Evolutionary conservation across 1,140 invertebrate genomes (phyloP), one percentile per base, ranked within the genome.

Genomic region (Ceratina calcarata): DNA sequence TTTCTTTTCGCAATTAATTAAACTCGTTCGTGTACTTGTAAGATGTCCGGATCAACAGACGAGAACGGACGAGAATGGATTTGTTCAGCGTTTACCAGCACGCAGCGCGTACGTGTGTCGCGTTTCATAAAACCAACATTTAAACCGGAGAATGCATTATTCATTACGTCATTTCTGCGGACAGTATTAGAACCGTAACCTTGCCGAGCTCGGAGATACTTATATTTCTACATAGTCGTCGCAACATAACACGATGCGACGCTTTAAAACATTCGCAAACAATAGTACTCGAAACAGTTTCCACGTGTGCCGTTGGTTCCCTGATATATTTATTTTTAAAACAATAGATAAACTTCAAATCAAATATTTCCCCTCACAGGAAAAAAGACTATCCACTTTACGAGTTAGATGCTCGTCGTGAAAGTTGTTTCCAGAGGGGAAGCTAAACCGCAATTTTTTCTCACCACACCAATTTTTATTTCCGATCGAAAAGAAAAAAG

Each of bases 181-280:
- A 66, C 69, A 80, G 83, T 84, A 85, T 85, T 85, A 83, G 83
- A 85, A 85, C 37, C 83, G 83, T 83, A 85, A 85, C 82, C 82
- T 85, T 72, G 82, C 55, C 75, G 45, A 53, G 75, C 66, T 77
- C 55, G 55, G 49, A 53, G 64, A 68, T 77, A 73, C 79, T 81
- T 85, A 81, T 85, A 81, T 81, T 73, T 58, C 58, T 77, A 77
- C 64, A 57, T 61, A 61, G 58, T 80, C 78, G 64, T 55, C 78
- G 64, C 57, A 55, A 16, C 37, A 13, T 15, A 62, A 70, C 27
- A 51, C 22, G 20, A 51, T n/a, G 53, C 49, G 49, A 49, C 16
- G 55, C 49, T 51, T 77, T 15, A 6, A 67, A 53, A 53, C 49
- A 22, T 22, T 77, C 18, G 45, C 37, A 45, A 68, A 74, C n/a